A percentile compares a stretch with the other conserved stretches of the same genome.
phyloP scores from a whole-genome alignment of 2,888 invertebrate genomes.

The Limnephilus rhombicus region DNA sequence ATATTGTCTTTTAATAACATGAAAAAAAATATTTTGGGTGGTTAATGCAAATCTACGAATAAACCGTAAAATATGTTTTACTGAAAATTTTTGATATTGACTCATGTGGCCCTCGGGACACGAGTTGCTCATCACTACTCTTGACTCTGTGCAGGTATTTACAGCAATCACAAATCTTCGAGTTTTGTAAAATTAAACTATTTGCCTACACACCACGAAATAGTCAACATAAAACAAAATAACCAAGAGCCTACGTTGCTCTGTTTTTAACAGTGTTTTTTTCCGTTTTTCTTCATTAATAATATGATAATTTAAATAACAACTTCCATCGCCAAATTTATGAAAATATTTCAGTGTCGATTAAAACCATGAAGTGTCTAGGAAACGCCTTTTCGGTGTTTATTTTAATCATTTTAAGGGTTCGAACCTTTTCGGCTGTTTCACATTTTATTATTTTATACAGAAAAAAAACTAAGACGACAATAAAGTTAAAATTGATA shows the following conservation, averaged over 20 bases:
- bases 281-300: background rate
- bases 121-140: no score
- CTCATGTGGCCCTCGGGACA: no score
- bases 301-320: background rate
- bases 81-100: no score
- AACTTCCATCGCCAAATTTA: background rate
- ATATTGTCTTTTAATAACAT: no score
- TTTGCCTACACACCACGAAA: background rate
- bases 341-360: background rate
- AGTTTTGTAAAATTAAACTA: no score
- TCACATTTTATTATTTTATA: background rate
- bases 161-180: background rate
- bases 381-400: constrained; percentile 4
- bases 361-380: background rate
- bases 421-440: background rate
- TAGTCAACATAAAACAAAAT: background rate
- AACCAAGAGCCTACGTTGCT: background rate
- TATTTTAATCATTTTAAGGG: constrained; percentile 4
- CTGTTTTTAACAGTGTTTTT: background rate
- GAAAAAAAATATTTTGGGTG: no score
- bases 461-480: background rate
- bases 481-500: constrained; percentile 5
- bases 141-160: background rate
- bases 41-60: no score
- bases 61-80: no score